phyloP scores from a whole-genome alignment of 2,797 vertebrate species.

The Geotrypetes seraphini region DNA sequence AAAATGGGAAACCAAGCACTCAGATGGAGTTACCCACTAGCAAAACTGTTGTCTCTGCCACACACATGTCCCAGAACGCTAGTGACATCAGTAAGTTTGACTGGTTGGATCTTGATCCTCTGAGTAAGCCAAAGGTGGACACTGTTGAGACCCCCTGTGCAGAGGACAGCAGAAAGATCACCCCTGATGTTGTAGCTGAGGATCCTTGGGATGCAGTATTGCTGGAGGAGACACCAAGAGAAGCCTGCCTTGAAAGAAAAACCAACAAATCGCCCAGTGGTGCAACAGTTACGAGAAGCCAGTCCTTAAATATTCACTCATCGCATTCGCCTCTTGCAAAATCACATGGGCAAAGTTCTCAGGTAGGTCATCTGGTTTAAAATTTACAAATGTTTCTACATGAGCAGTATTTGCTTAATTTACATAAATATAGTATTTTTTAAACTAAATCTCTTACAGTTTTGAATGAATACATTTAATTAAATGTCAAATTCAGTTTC shows the following conservation, averaged over 20 bases:
- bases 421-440: too few species aligned
- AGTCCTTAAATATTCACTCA: conserved; percentile 73
- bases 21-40: conserved; percentile 56
- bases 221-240: conserved; percentile 63
- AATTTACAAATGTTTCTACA: too few species aligned
- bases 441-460: too few species aligned
- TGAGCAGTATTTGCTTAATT: too few species aligned
- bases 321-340: conserved; percentile 33
- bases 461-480: too few species aligned
- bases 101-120: conserved; percentile 92
- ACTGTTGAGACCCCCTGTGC: conserved; percentile 38
- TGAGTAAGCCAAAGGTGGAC: conserved; percentile 81
- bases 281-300: conserved; percentile 71
- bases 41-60: conserved; percentile 56
- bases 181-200: conserved; percentile 45
- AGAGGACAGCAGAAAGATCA: conserved; percentile 23
- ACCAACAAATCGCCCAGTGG: conserved; percentile 61
- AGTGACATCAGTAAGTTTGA: conserved; percentile 72
- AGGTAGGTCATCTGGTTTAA: conserved; percentile 68
- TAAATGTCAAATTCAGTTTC: too few species aligned
- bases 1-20: conserved; percentile 69
- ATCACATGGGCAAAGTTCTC: conserved; percentile 52
- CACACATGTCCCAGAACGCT: conserved; percentile 49
- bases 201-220: conserved; percentile 97
- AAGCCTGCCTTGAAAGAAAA: conserved; percentile 51